Evolutionary conservation across 2,113 vertebrate genomes (phyloP), one percentile per base, ranked within the genome.

Genomic region (Plestiodon gilberti): DNA sequence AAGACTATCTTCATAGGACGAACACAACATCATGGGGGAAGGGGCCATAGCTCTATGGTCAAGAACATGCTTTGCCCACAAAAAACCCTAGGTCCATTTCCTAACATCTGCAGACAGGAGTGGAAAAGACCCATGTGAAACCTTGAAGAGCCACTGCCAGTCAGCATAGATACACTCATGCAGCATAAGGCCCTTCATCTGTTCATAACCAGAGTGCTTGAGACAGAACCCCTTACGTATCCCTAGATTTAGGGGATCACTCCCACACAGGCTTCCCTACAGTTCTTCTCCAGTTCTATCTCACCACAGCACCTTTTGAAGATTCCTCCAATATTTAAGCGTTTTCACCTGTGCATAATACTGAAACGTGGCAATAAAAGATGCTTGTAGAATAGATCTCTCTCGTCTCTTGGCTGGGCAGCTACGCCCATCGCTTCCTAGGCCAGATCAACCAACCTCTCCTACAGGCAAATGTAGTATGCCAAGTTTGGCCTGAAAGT

Each of bases 331-430:
- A 38, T 75, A 35, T 28, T 52, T 8, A 74, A 81, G 43, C 62
- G 78, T 17, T 81, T 48, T 64, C 40, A 38, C 25, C 23, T 75
- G 23, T n/a, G 23, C 59, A 40, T 62, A 73, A 38, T 40, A 1
- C 62, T 85, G 35, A n/a, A 73, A 33, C 40, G 79, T 28, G 23
- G 30, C 40, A 81, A 75, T 81, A 87, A 87, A 87, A 23, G 15
- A 74, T 55, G 40, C 70, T 75, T 64, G 43, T 55, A 22, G 43
- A 86, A 81, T 33, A 74, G 40, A 43, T 52, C 38, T 43, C 57
- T 65, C 78, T 78, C 30, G 17, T 25, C n/a, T 73, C 4, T 33
- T 11, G 28, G 11, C 52, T 73, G 57, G 48, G 15, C 30, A 33
- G 18, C n/a, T 75, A n/a, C 17, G 14, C 2, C 0, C 30, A n/a